phyloP scores from a whole-genome alignment of 1,140 invertebrate species.

The Neotoxoptera formosana region DNA sequence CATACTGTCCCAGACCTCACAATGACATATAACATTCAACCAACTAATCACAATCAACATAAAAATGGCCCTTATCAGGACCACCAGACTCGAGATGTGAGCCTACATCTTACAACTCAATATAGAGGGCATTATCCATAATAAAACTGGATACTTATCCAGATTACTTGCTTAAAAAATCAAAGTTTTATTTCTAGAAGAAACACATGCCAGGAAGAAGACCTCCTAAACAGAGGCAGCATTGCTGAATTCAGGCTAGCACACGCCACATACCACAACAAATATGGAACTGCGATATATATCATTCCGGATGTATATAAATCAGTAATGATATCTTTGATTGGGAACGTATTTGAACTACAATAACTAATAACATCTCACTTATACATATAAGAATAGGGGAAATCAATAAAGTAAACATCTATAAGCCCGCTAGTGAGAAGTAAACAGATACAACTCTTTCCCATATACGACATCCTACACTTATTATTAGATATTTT shows the following conservation, averaged over 20 bases:
- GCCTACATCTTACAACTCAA: conserved; percentile 24
- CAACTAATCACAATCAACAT: background rate
- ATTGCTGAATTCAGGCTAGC: background rate
- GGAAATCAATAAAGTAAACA: background rate
- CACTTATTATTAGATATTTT: background rate
- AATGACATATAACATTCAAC: background rate
- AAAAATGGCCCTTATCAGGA: background rate
- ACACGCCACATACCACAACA: background rate
- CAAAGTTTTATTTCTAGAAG: background rate
- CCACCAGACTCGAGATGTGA: background rate
- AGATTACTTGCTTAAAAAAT: conserved; percentile 19
- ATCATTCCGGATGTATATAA: too few species aligned
- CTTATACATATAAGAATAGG: background rate
- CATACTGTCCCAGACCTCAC: background rate
- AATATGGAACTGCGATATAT: background rate
- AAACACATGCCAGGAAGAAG: background rate
- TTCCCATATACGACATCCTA: background rate
- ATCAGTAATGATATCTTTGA: background rate
- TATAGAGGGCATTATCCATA: background rate
- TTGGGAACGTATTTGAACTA: background rate
- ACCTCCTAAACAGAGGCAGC: background rate
- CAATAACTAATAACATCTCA: conserved; percentile 9
- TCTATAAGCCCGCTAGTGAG: background rate
- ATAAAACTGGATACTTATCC: background rate
- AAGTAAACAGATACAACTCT: background rate